Evolutionary conservation across 2,888 invertebrate genomes (phyloP), one percentile per base, ranked within the genome.

Genomic region (Standfussiana lucernea): DNA sequence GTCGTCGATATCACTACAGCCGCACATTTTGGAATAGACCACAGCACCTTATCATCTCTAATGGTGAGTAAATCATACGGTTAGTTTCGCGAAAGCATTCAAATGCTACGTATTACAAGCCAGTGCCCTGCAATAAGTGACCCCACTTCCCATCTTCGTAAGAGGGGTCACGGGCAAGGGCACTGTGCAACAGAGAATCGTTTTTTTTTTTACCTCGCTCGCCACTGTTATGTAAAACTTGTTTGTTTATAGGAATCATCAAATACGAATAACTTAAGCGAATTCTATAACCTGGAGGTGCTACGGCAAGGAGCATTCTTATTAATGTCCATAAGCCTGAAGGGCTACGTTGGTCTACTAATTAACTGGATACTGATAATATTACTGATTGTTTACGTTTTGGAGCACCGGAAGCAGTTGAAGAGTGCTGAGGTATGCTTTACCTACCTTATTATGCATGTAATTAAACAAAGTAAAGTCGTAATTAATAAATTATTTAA

Each of bases 21-120:
- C 0, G 84, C 88, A 35, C 92, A 93, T 74, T 93, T 95, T 66
- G 95, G 95, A 8, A 87, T 92, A 77, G 95, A 95, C 72, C 90
- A 92, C 77, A 79, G 81, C 3, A 80, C 84, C 45, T 71, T 95
- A n/a, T 80, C 86, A 0, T 35, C 82, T 32, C 24, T 72, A 66
- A 73, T 95, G 91, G 95, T 95, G 89, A 88, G 91, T 75, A 32
- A 42, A 53, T 35, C 7, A 24, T 37, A 37, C 6, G 35, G 24
- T 47, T 15, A 24, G 24, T 21, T 21, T 47, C 13, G 13, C n/a
- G n/a, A 53, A 11, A 53, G n/a, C 53, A 53, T 53, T 53, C 1
- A n/a, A 53, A 53, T n/a, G n/a, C 11, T 53, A 53, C 53, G n/a
- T 53, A 53, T 56, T 53, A 53, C n/a, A n/a, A 28, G 15, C 18